Evolutionary conservation across 1,140 invertebrate species (phyloP).

Genomic region (Seison nebaliae): DNA sequence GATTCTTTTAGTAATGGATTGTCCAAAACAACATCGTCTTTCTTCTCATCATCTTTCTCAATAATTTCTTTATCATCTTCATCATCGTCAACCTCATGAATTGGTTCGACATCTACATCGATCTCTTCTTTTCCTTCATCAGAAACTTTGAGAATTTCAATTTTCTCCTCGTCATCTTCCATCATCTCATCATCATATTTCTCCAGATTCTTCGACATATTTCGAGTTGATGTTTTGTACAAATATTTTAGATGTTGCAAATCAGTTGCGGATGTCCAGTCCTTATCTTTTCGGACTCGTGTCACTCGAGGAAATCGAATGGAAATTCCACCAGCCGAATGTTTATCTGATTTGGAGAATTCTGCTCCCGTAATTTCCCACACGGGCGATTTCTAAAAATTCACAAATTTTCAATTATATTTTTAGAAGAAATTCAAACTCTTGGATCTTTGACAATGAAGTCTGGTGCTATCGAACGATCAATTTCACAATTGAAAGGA

Average conservation of each 20-base stretch:
- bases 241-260: constrained; percentile 34
- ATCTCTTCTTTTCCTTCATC: constrained; percentile 15
- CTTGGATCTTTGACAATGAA: constrained; percentile 56
- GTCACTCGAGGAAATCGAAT: constrained; percentile 68
- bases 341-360: constrained; percentile 54
- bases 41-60: constrained; percentile 8
- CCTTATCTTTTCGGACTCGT: constrained; percentile 50
- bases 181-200: too few species aligned
- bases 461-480: constrained; percentile 55
- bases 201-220: too few species aligned
- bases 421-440: too few species aligned
- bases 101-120: constrained; percentile 11
- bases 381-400: constrained; percentile 50
- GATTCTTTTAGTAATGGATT: background rate
- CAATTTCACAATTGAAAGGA: constrained; percentile 53
- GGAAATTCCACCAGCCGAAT: constrained; percentile 65
- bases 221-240: constrained; percentile 4
- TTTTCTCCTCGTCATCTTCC: background rate
- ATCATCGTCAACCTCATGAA: constrained; percentile 3
- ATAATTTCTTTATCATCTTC: constrained; percentile 13
- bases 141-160: background rate
- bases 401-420: constrained; percentile 16
- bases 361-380: constrained; percentile 81
- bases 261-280: constrained; percentile 51
- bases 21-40: constrained; percentile 10